Evolutionary conservation across 2,797 vertebrate species (phyloP), one percentile per base, ranked within the genome.

Genomic region (Acanthurus leucopareius): DNA sequence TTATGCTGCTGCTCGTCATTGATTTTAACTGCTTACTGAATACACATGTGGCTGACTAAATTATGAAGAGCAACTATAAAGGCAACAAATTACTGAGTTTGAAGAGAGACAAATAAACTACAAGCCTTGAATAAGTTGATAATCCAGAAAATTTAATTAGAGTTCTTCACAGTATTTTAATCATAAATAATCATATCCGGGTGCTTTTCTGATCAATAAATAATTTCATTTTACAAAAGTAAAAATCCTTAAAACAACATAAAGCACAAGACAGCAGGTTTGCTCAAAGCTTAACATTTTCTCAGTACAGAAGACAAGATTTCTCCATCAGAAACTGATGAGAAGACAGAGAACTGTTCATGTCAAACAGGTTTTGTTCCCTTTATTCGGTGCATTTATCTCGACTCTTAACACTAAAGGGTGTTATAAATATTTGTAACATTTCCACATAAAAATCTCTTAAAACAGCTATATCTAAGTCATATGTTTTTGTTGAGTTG

Each of bases 201-300:
- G 16, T 62, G 22, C 49, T 42, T 59, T 68, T 32, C 10, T 66
- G 0, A 49, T 59, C 54, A 42, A 73, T 56, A 42, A 32, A 62
- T 68, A 47, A 66, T 51, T 67, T n/a, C 3, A 54, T 42, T 49
- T 70, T 79, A 73, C 58, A 77, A 82, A 81, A 77, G 79, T 88
- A 54, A 79, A 65, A 72, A 67, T 63, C 53, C 53, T 80, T 9
- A 25, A 73, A 79, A 74, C 42, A 53, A 52, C 22, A 66, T 16
- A 32, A 5, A 44, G 22, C 28, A 42, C 8, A 57, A n/a, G 5
- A 71, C 1, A 42, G 47, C 13, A 44, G 44, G 28, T 54, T n/a
- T n/a, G 14, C 54, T 65, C 17, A 40, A 69, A 57, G 28, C n/a
- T 10, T 14, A 3, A 66, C 44, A 60, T 15, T 0, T 22, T 59